Conservation (phyloP, 2,888 invertebrate species). For the Apamea anceps region DNA sequence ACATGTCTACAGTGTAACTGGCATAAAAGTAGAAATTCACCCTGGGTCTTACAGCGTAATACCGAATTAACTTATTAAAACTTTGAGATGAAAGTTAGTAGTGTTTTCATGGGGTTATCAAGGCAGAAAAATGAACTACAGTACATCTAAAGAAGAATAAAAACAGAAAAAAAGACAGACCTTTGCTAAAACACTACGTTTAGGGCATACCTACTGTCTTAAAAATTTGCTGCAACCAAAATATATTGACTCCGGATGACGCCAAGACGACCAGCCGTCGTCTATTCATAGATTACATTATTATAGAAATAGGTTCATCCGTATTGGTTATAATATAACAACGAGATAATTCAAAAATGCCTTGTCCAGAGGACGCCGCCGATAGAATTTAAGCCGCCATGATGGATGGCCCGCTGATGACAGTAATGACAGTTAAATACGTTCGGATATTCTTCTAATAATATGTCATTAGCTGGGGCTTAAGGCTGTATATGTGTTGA, state of each 20-base stretch:
- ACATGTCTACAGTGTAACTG: not conserved
- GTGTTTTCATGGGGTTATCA: not conserved
- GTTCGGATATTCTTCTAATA: constrained; percentile 64
- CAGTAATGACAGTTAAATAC: constrained; percentile 68
- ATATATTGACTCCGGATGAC: constrained; percentile 26
- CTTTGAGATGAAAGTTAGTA: not conserved
- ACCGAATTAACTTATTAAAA: not conserved
- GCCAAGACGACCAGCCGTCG: constrained; percentile 1
- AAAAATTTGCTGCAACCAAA: constrained; percentile 14
- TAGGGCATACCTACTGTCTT: not conserved
- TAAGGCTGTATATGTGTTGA: constrained; percentile 53
- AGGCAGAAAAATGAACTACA: not conserved
- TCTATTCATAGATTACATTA: constrained; percentile 46
- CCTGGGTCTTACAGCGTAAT: not conserved
- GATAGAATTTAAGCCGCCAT: constrained; percentile 64
- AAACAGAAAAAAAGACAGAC: not conserved
- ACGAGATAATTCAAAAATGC: constrained; percentile 66
- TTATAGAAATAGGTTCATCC: constrained; percentile 53
- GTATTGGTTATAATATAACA: constrained; percentile 49
- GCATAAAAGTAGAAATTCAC: not conserved
- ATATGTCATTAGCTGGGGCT: constrained; percentile 60
- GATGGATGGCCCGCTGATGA: constrained; percentile 65
- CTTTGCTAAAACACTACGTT: not conserved
- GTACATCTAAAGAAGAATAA: not conserved
- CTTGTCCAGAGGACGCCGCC: constrained; percentile 58